A percentile compares a stretch with the other conserved stretches of the same genome.
These are phyloP conservation scores for Esox lucius DNA, from an alignment of 2,797 vertebrate genomes.

Conservation along the genomic window DNA sequence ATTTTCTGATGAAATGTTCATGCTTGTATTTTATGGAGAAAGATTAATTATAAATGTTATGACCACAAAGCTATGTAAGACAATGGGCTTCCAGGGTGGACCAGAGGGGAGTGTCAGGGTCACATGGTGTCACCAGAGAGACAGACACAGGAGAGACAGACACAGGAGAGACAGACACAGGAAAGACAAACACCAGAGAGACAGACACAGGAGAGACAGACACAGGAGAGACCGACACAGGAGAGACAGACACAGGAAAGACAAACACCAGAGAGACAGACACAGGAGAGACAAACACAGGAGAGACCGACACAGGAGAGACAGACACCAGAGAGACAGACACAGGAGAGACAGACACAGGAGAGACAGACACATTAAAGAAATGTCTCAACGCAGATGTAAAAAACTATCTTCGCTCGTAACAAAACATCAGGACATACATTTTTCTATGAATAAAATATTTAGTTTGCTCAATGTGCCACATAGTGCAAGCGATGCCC, in stretches of 20 bases:
- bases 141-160: constrained; percentile 8
- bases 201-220: constrained; percentile 10
- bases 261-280: background rate
- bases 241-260: background rate
- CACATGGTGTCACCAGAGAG: no score
- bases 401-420: constrained; percentile 24
- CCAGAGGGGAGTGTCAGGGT: background rate
- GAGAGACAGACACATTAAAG: background rate
- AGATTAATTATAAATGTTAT: constrained; percentile 68
- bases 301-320: no score
- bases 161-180: no score
- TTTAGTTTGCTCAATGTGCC: constrained; percentile 54
- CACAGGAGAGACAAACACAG: no score
- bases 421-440: constrained; percentile 29
- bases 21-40: constrained; percentile 71
- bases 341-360: background rate
- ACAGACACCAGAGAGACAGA: no score
- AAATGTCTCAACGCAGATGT: background rate
- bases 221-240: background rate
- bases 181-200: background rate
- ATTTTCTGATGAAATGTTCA: constrained; percentile 71
- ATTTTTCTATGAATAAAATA: constrained; percentile 66
- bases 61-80: constrained; percentile 63
- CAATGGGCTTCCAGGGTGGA: constrained; percentile 51
- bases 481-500: constrained; percentile 60